Percentiles rank a stretch among this genome's conserved stretches.
phyloP scores from a whole-genome alignment of 1,140 invertebrate species.

The Chrysopa pallens region DNA sequence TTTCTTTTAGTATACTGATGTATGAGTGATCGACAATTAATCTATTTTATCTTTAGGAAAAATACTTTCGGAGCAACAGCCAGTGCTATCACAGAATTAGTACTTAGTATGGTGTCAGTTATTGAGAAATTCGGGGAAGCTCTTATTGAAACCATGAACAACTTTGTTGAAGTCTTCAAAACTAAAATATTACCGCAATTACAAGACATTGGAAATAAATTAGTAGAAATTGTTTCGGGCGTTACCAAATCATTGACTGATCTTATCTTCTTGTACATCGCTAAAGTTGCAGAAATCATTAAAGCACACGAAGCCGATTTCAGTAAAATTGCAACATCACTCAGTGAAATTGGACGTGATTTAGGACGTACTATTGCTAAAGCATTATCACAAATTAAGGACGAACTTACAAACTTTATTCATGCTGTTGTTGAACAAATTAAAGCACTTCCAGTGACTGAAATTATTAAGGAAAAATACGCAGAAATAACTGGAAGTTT shows the following conservation, averaged over 20 bases:
- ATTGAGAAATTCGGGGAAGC: slow-evolving; percentile 23
- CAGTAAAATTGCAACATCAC: slow-evolving; percentile 34
- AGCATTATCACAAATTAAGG: slow-evolving; percentile 22
- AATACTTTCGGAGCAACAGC: slow-evolving; percentile 26
- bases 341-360: slow-evolving; percentile 32
- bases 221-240: slow-evolving; percentile 20
- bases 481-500: slow-evolving; percentile 14
- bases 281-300: slow-evolving; percentile 29
- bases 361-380: slow-evolving; percentile 28
- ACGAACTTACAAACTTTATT: slow-evolving; percentile 27
- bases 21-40: no score
- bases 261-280: slow-evolving; percentile 27
- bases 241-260: slow-evolving; percentile 28
- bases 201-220: slow-evolving; percentile 30
- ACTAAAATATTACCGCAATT: slow-evolving; percentile 34
- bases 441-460: slow-evolving; percentile 31
- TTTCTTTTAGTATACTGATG: no score
- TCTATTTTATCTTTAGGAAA: slow-evolving; percentile 19
- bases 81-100: slow-evolving; percentile 26
- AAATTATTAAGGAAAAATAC: slow-evolving; percentile 29
- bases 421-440: slow-evolving; percentile 28
- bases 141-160: slow-evolving; percentile 20
- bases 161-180: slow-evolving; percentile 26
- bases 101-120: slow-evolving; percentile 23
- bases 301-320: slow-evolving; percentile 44